Conservation (phyloP, 2,797 vertebrate genomes). For the Gymnopithys bicolor region DNA sequence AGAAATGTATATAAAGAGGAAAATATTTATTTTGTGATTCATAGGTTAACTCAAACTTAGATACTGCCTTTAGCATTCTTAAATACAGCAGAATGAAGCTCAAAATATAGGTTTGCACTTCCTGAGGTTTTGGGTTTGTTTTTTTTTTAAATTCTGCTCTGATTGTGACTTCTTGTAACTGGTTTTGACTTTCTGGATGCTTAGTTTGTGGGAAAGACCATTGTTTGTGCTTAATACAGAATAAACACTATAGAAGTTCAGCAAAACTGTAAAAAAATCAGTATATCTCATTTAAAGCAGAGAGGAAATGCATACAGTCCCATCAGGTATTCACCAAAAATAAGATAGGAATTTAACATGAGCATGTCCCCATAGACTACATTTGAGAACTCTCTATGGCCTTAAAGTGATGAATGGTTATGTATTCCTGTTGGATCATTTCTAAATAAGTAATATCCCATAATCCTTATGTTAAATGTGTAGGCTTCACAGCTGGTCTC, state of each 20-base stretch:
- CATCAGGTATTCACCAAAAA: conserved; percentile 13
- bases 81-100: not conserved
- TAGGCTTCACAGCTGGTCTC: conserved; percentile 14
- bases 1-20: not conserved
- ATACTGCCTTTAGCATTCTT: not conserved
- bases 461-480: conserved; percentile 47
- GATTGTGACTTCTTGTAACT: not conserved
- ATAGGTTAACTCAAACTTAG: not conserved
- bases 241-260: not conserved
- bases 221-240: not conserved
- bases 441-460: conserved; percentile 24
- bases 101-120: not conserved
- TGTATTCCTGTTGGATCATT: conserved; percentile 4
- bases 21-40: not conserved
- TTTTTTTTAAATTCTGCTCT: not conserved
- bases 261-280: not conserved
- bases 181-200: not conserved
- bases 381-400: not conserved
- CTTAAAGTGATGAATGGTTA: not conserved
- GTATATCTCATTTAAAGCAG: conserved; percentile 49
- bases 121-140: not conserved
- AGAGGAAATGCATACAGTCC: not conserved
- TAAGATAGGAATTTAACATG: conserved; percentile 16
- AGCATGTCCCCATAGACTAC: not conserved
- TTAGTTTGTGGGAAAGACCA: not conserved